Evolutionary conservation across 1,140 invertebrate genomes (phyloP), one percentile per base, ranked within the genome.

Genomic region (Drosophila orosa): DNA sequence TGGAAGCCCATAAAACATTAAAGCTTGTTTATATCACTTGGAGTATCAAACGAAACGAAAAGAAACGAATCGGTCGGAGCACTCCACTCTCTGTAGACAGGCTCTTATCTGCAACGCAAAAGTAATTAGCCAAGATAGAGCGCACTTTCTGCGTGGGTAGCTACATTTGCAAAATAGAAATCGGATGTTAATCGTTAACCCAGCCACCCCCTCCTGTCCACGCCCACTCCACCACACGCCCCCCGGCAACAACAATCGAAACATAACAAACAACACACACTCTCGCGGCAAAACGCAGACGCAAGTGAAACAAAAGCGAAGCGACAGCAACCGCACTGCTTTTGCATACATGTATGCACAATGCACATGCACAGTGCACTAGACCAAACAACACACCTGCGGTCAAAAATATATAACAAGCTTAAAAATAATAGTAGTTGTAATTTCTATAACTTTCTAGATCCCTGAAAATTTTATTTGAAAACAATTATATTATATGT

Each of bases 271-370:
- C 33, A 82, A 44, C 47, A 48, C 19, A 44, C 47, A 52, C n/a
- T 57, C 31, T 57, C 31, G 50, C 61, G 56, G 33, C 76, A 76
- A 78, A 81, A 72, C 66, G 62, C 80, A 67, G 82, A 66, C 66
- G 54, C 54, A 85, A 82, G 63, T 75, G 74, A 78, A 82, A 72
- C 72, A 54, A 66, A 86, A 78, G 66, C 79, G 66, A 68, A 72
- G 65, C 66, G 48, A 66, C 71, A 59, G 74, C 80, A 48, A 62
- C 24, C 59, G 55, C 65, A 35, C 62, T 52, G 66, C 73, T 54
- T 58, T 66, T 67, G 65, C 65, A 67, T 52, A 54, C 50, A n/a
- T 9, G 31, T 54, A 66, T 67, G 60, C 59, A 47, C 27, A 17
- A 24, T 35, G 67, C 65, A 74, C 58, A 24, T 35, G 67, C 65